Evolutionary conservation across 2,797 vertebrate species (phyloP).

Genomic region (Zalophus californianus): DNA sequence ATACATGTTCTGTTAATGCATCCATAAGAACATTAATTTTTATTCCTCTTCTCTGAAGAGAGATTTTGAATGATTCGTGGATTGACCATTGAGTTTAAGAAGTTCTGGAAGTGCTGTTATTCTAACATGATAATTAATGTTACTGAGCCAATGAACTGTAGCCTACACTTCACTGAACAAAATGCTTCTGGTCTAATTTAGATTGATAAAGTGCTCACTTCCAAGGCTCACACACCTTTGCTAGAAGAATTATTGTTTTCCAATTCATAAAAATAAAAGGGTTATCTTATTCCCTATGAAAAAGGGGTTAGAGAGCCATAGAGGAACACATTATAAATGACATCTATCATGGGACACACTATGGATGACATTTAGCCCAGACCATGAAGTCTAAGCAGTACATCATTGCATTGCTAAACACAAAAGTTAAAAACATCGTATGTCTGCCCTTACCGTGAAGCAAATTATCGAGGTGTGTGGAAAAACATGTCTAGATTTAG

Average conservation of each 20-base stretch:
- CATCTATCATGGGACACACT: neutral
- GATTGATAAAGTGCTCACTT: conserved; percentile 69
- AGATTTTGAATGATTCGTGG: neutral
- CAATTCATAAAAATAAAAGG: conserved; percentile 61
- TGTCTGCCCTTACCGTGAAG: neutral
- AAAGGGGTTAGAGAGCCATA: conserved; percentile 38
- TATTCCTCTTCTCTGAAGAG: neutral
- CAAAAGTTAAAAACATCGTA: neutral
- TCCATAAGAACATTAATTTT: conserved; percentile 26
- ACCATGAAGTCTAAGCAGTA: neutral
- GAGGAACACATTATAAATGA: neutral
- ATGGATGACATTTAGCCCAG: neutral
- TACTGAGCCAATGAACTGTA: conserved; percentile 69
- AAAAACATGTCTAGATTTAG: neutral
- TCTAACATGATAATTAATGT: conserved; percentile 72
- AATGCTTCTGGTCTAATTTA: conserved; percentile 67
- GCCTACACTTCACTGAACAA: conserved; percentile 65
- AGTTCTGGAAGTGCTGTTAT: conserved; percentile 63
- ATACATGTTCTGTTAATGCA: neutral
- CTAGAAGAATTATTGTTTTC: conserved; percentile 63
- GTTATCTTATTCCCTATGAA: neutral
- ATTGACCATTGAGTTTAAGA: conserved; percentile 59
- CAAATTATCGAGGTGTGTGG: neutral
- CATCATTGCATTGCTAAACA: neutral
- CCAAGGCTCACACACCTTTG: neutral